Evolutionary conservation across 2,888 invertebrate genomes (phyloP).

Genomic region (Tuberolachnus salignus): DNA sequence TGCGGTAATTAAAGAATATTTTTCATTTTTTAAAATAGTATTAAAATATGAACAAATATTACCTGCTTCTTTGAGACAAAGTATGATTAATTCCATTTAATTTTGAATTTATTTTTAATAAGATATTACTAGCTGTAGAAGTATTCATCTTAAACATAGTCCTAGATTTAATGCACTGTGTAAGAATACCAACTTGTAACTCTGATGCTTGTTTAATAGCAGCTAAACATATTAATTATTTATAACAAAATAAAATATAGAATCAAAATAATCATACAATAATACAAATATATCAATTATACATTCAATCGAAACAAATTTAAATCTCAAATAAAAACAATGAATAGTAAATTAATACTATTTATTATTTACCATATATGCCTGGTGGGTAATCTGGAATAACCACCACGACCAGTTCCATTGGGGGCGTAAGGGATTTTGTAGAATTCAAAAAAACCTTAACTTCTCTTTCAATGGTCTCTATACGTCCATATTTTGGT

Average conservation of each 20-base stretch:
- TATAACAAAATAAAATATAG: too few relatives aligned
- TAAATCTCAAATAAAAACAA: not conserved
- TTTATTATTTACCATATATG: slow-evolving; percentile 25
- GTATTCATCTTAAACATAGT: slow-evolving; percentile 65
- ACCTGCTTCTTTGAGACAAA: slow-evolving; percentile 37
- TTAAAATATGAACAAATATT: not conserved
- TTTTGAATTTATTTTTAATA: slow-evolving; percentile 80
- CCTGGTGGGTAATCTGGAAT: slow-evolving; percentile 32
- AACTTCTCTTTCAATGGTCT: not conserved
- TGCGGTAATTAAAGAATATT: too few relatives aligned
- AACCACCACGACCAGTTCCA: slow-evolving; percentile 27
- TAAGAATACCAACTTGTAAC: slow-evolving; percentile 70
- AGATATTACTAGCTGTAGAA: slow-evolving; percentile 73
- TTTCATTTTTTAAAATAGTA: not conserved
- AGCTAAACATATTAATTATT: slow-evolving; percentile 60
- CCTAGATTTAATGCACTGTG: slow-evolving; percentile 73
- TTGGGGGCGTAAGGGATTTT: not conserved
- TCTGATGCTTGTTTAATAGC: slow-evolving; percentile 75
- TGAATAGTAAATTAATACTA: not conserved
- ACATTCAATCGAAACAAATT: slow-evolving; percentile 17
- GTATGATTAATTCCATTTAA: slow-evolving; percentile 81
- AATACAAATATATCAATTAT: not conserved
- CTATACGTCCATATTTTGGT: too few relatives aligned
- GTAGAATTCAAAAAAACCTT: not conserved
- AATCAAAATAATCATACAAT: too few relatives aligned